Evolutionary conservation across 2,113 vertebrate genomes (phyloP), one percentile per base, ranked within the genome.

Genomic region (Ia io): DNA sequence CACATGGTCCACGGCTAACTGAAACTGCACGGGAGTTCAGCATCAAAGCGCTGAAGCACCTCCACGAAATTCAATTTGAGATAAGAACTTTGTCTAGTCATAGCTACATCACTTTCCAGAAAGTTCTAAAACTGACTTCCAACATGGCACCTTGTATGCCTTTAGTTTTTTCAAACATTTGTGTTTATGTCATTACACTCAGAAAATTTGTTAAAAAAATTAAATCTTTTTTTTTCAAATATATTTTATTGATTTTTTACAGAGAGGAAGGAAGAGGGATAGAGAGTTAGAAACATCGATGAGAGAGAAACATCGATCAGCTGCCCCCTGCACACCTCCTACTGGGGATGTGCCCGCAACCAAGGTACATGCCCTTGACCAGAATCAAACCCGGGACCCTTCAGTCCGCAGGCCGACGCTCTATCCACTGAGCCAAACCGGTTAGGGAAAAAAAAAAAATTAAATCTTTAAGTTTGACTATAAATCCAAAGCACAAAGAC

Each of bases 151-250:
- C 65, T 88, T 77, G n/a, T 37, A 74, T 40, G 30, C 4, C 13
- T 94, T 90, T 49, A 13, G 17, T 32, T 84, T 86, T 84, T 80
- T 77, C 47, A 35, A 73, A 83, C 79, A 80, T 85, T 96, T 73
- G 65, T 44, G 10, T 73, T 70, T 84, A 80, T 82, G 77, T 90
- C 76, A 23, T 53, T 28, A 90, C 10, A 12, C 47, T 59, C 59
- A 61, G 37, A 96, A 40, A 96, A 94, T 79, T 93, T 84, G 93
- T 85, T 59, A 12, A 92, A 79, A 90, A 91, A 84, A 70, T 74
- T 83, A 96, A 93, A 93, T 92, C 40, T 91, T 84, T 61, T 37
- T 37, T 37, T 37, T 37, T 3, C 2, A 37, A 37, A 37, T 37
- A 37, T 37, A 37, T 37, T 37, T 37, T 37, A 37, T 37, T 37